Percentiles rank a stretch among this genome's conserved stretches.
phyloP scores from a whole-genome alignment of 1,140 invertebrate species.

The Drosophila sulfurigaster region DNA sequence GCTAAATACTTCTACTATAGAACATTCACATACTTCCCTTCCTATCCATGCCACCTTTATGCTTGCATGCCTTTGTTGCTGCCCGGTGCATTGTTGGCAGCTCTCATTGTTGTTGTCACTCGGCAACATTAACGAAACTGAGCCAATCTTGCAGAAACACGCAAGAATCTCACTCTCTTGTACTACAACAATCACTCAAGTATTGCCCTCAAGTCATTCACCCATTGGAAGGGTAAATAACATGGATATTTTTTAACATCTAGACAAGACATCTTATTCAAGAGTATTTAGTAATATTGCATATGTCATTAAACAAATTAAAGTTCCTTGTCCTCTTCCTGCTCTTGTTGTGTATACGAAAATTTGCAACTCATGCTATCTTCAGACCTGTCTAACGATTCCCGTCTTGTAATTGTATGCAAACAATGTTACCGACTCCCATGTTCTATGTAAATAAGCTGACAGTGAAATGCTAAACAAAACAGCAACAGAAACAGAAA shows the following conservation, averaged over 20 bases:
- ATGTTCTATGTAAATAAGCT: conserved; percentile 81
- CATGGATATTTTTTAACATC: not conserved
- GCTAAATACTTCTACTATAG: conserved; percentile 54
- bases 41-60: conserved; percentile 21
- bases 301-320: conserved; percentile 7
- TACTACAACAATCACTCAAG: conserved; percentile 37
- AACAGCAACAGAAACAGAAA: conserved; percentile 39
- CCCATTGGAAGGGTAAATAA: not conserved
- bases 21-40: conserved; percentile 1
- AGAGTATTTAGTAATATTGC: not conserved
- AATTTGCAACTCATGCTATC: conserved; percentile 9
- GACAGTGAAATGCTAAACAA: conserved; percentile 69
- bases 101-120: conserved; percentile 34
- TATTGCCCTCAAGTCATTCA: conserved; percentile 16
- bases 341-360: not conserved
- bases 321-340: conserved; percentile 6
- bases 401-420: conserved; percentile 76
- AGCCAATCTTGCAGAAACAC: conserved; percentile 35
- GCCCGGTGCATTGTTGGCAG: conserved; percentile 34
- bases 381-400: conserved; percentile 7
- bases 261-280: not conserved
- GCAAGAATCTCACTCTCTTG: conserved; percentile 27
- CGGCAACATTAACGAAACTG: conserved; percentile 39
- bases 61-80: conserved; percentile 56
- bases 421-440: conserved; percentile 72